These are phyloP conservation scores for Dendrocopos noguchii DNA, from an alignment of 2,113 vertebrate genomes.

Conservation along the genomic window DNA sequence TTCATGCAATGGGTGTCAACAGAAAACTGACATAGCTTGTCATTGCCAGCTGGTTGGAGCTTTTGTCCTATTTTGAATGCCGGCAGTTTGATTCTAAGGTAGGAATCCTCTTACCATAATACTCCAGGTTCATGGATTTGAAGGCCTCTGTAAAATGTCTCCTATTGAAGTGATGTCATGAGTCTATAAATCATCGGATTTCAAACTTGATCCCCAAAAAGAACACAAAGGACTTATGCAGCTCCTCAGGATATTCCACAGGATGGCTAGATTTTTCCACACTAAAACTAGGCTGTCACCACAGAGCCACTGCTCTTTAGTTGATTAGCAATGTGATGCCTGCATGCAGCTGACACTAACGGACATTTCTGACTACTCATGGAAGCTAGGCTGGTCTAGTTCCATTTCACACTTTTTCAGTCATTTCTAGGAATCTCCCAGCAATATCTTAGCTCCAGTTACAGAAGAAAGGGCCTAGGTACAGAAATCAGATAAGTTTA, in stretches of 20 bases:
- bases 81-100: background rate
- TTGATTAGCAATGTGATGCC: background rate
- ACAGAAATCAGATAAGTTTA: slow-evolving; percentile 18
- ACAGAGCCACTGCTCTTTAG: background rate
- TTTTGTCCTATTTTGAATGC: background rate
- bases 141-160: background rate
- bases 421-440: slow-evolving; percentile 9
- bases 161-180: background rate
- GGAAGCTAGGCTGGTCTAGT: background rate
- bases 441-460: background rate
- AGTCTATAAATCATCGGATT: background rate
- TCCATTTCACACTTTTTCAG: background rate
- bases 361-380: background rate
- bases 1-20: background rate
- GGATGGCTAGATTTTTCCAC: background rate
- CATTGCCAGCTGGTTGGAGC: background rate
- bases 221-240: background rate
- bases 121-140: background rate
- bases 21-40: background rate
- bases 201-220: background rate
- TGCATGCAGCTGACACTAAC: background rate
- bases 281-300: background rate
- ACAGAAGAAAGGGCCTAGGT: background rate
- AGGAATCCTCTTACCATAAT: background rate
- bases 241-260: background rate